phyloP scores from a whole-genome alignment of 2,797 vertebrate genomes.

The Sebastes iracundus region DNA sequence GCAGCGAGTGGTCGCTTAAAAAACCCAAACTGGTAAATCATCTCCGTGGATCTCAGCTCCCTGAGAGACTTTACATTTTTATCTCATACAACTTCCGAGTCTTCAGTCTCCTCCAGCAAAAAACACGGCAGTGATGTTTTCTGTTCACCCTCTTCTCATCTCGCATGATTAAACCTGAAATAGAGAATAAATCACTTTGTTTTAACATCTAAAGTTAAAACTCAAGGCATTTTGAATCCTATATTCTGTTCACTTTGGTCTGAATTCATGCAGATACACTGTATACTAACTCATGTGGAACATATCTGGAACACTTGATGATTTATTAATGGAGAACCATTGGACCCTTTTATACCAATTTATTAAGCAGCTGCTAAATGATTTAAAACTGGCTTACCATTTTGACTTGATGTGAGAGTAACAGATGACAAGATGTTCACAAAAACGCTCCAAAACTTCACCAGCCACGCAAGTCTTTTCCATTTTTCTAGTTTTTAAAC shows the following conservation, averaged over 20 bases:
- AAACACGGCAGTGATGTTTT: background rate
- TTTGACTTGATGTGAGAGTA: background rate
- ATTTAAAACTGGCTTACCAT: background rate
- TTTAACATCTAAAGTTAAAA: background rate
- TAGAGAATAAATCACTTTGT: background rate
- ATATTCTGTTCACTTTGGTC: background rate
- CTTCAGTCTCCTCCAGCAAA: background rate
- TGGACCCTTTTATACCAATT: background rate
- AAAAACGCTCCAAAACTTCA: background rate
- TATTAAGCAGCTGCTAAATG: background rate
- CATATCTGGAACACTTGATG: background rate
- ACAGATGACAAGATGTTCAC: background rate
- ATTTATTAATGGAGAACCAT: background rate
- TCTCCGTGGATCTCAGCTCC: background rate
- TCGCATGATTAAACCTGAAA: background rate
- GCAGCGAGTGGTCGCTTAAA: background rate
- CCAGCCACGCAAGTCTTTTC: background rate
- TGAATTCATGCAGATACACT: background rate
- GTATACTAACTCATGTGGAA: background rate
- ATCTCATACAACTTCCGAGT: background rate
- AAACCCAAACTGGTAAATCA: background rate
- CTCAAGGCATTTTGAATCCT: background rate
- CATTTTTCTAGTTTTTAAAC: background rate
- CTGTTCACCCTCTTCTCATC: background rate
- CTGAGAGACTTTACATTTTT: background rate